These are phyloP conservation scores for Gyrodactylus salaris DNA, from an alignment of 1,140 invertebrate genomes.

Conservation along the genomic window DNA sequence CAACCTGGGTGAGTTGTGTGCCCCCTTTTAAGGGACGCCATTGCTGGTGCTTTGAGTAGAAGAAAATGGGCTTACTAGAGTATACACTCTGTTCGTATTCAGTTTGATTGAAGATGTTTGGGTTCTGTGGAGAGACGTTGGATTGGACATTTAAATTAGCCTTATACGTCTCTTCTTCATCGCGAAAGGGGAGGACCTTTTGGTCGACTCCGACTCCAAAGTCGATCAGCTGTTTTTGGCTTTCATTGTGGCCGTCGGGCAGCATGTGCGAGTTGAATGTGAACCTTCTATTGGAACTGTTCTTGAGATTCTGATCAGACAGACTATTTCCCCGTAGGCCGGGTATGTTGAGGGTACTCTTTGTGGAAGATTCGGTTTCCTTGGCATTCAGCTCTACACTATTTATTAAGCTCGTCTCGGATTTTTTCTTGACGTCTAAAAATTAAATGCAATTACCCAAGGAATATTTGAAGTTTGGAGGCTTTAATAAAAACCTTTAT, in stretches of 20 bases:
- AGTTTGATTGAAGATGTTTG: too few relatives aligned
- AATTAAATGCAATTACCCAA: background rate
- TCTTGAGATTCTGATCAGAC: background rate
- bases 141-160: too few relatives aligned
- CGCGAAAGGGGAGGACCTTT: background rate
- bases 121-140: too few relatives aligned
- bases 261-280: background rate
- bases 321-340: background rate
- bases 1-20: constrained; percentile 8
- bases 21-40: background rate
- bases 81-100: background rate
- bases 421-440: background rate
- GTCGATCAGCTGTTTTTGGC: background rate
- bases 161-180: background rate
- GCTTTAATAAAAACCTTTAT: too few relatives aligned
- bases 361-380: background rate
- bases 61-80: background rate
- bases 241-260: background rate
- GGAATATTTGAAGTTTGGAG: background rate
- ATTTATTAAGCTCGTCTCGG: too few relatives aligned
- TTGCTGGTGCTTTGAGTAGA: background rate
- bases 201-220: background rate
- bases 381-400: too few relatives aligned
- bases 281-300: background rate
- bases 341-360: background rate